Base-by-base conservation (phyloP, 2,797 vertebrate species). In the Crenuchus spilurus region DNA sequence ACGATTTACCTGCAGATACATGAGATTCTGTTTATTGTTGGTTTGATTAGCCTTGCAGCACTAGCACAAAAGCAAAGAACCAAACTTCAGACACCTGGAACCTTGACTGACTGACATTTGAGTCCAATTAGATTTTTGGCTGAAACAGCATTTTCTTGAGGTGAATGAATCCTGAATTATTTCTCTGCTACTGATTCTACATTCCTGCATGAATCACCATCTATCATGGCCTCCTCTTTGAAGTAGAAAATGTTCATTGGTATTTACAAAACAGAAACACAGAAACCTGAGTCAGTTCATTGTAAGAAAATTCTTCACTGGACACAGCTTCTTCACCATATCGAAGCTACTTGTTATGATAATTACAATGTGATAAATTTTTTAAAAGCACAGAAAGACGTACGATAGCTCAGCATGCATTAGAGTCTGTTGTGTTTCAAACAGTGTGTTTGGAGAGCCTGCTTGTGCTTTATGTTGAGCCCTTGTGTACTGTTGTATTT, bases 191-290 rank as follows among this genome's bases (percentile, higher is more conserved):
- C 2, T 28, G 5, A 13, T 37, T 20, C 16, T 58, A 33, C 31
- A 41, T 41, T 61, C 10, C 11, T 24, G 11, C 26, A 28, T 3
- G 16, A 20, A 28, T 26, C 22, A 55, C 57, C 33, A 61, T n/a
- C 39, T 44, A 2, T n/a, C 11, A 26, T 24, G 20, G 2, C 2
- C 60, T 42, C 39, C 20, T 8, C 10, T 10, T 24, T 51, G 14
- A 31, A 60, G 9, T 30, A 60, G 3, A 60, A 35, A 60, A 60
- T 2, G 5, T 9, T 57, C 4, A 39, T 24, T 11, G 2, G 9
- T 61, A 61, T 61, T 33, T 61, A 61, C 57, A n/a, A 63, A 42
- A 44, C 60, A 28, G 4, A 28, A 57, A n/a, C 37, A 63, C 37
- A 63, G 37, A 63, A 37, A 42, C 60, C 60, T 63, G 60, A 63